Evolutionary conservation across 2,888 invertebrate genomes (phyloP).

Genomic region (Amphipyra tragopoginis): DNA sequence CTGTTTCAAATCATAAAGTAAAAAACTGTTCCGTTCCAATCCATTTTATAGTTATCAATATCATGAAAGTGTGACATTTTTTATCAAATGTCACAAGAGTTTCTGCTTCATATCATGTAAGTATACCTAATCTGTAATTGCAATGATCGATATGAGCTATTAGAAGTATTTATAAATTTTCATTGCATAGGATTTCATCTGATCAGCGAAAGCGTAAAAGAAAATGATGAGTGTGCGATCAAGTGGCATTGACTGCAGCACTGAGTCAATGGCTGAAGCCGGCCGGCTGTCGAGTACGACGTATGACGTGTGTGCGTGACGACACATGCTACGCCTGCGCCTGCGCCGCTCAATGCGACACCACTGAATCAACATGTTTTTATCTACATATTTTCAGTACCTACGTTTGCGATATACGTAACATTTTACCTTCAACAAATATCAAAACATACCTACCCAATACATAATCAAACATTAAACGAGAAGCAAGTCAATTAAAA

Average conservation of each 20-base stretch:
- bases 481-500: not conserved
- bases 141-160: not conserved
- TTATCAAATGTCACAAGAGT: constrained; percentile 29
- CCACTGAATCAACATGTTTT: constrained; percentile 37
- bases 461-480: not conserved
- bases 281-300: constrained; percentile 49
- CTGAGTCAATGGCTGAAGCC: constrained; percentile 62
- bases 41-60: constrained; percentile 40
- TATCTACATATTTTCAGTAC: constrained; percentile 23
- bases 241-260: constrained; percentile 59
- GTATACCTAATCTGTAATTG: constrained; percentile 1
- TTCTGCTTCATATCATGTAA: not conserved
- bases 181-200: constrained; percentile 14
- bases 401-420: constrained; percentile 12
- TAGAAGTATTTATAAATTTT: constrained; percentile 2
- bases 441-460: not conserved
- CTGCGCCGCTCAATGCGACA: constrained; percentile 33
- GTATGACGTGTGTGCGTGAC: constrained; percentile 60
- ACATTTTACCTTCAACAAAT: not conserved
- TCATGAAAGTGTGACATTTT: constrained; percentile 24
- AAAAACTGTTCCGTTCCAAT: constrained; percentile 30
- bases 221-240: constrained; percentile 34
- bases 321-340: constrained; percentile 48
- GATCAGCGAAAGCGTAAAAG: constrained; percentile 45
- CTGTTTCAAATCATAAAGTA: constrained; percentile 35